Base-by-base conservation (phyloP, 2,113 vertebrate genomes). In the Lophochroa leadbeateri region DNA sequence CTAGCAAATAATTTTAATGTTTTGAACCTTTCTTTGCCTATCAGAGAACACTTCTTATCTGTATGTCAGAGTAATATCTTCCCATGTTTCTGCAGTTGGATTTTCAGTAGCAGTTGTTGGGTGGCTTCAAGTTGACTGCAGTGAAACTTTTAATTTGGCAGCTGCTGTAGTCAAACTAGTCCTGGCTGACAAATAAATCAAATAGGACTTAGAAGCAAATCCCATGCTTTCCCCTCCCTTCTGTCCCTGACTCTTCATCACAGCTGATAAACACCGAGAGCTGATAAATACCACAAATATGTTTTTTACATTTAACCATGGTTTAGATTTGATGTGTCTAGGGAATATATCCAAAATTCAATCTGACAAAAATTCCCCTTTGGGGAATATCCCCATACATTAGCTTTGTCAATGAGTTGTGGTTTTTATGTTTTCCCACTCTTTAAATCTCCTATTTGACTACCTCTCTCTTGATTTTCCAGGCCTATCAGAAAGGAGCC, bases 401-500 rank as follows among this genome's bases (percentile, higher is more conserved):
- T 71, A 58, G 35, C 27, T 90, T 65, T 84, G 27, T 82, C 60
- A 87, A 8, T 82, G 37, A 80, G 15, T 80, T 88, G 39, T n/a
- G 33, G 39, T 23, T 69, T 88, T 72, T 76, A 6, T 52, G 18
- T 74, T 90, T 94, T 82, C 29, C 58, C 23, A 68, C 25, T 82
- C 43, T 60, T 82, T 64, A 84, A 63, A 84, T 46, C 31, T 67
- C 85, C 39, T 41, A 0, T 70, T 94, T 94, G 31, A 85, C 21
- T 91, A 47, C 39, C 21, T 65, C 21, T 91, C 23, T 91, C 14
- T 93, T 94, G 44, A 37, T 88, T 96, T 71, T 86, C 41, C 90
- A 98, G 98, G 96, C 95, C 55, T 97, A 97, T 89, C 97, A 99
- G 98, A 99, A 97, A 96, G 99, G 99, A 77, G 67, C 69, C 44